Evolutionary conservation across 2,888 invertebrate species (phyloP), one percentile per base, ranked within the genome.

Genomic region (Oxyscelio sp.): DNA sequence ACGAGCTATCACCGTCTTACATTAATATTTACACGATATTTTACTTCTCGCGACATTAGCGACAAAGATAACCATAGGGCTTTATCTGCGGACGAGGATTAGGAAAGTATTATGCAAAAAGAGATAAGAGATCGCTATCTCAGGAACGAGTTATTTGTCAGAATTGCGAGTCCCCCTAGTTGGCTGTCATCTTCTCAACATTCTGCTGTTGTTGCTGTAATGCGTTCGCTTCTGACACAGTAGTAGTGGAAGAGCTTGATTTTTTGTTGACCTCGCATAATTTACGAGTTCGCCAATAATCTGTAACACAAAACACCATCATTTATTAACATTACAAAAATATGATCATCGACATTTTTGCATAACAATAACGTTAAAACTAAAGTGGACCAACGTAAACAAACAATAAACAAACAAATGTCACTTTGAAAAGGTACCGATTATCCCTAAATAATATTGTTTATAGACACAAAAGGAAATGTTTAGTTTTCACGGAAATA

Each of bases 211-310:
- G 83, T 34, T 56, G 83, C 21, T 56, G 61, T 43, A 56, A 6
- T 48, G 50, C 43, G 15, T 71, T 79, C 27, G 71, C 59, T 66
- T 52, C 74, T 54, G 63, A 56, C 56, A 52, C 65, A n/a, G 63
- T 22, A 21, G 40, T 52, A 17, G 54, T 58, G n/a, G 59, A 75
- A n/a, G 70, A 54, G 21, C 8, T 22, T 85, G 88, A 38, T 73
- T 91, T 90, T 89, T 91, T 92, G 75, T 79, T 87, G 21, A 85
- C 80, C 15, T 93, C 93, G 85, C 89, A 87, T 15, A 85, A 75
- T 71, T 93, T 93, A 40, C 93, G 89, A 48, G 92, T 88, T 78
- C 92, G 90, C 93, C 93, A 93, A 66, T 90, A 93, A 85, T 93
- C 93, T 93, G 92, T 40, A 90, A 90, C 73, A 87, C 52, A 65